Conservation (phyloP, 2,113 vertebrate species). For the Cottus gobio region DNA sequence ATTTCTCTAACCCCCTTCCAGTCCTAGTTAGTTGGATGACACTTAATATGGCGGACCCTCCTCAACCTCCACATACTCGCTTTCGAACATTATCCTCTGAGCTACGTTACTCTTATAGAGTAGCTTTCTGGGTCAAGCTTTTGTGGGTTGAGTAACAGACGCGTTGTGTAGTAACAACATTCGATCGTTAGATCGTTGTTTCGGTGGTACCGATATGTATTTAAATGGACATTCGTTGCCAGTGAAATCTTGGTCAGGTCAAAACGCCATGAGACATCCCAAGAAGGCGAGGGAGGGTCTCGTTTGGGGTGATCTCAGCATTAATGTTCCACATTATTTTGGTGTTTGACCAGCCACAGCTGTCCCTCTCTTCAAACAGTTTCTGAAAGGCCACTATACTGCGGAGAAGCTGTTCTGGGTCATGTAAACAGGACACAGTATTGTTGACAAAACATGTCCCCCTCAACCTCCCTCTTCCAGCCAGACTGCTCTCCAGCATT, state of each 20-base stretch:
- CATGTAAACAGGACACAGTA: conserved; percentile 7
- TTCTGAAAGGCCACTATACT: not conserved
- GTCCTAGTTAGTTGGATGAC: too few species aligned
- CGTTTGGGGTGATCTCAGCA: not conserved
- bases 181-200: not conserved
- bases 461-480: not conserved
- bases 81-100: too few species aligned
- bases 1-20: too few species aligned
- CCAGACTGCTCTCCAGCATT: conserved; percentile 8
- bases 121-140: too few species aligned
- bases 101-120: too few species aligned
- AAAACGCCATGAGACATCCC: not conserved
- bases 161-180: too few species aligned
- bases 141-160: too few species aligned
- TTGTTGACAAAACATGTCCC: conserved; percentile 39
- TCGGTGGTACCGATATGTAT: not conserved
- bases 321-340: not conserved
- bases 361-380: not conserved
- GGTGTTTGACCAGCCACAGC: not conserved
- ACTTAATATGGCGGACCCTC: too few species aligned
- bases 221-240: not conserved
- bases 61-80: too few species aligned
- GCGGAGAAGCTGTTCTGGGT: not conserved
- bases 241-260: not conserved
- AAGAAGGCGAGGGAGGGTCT: not conserved